These are phyloP conservation scores for Oenanthe melanoleuca DNA, from an alignment of 2,113 vertebrate genomes.

Conservation along the genomic window DNA sequence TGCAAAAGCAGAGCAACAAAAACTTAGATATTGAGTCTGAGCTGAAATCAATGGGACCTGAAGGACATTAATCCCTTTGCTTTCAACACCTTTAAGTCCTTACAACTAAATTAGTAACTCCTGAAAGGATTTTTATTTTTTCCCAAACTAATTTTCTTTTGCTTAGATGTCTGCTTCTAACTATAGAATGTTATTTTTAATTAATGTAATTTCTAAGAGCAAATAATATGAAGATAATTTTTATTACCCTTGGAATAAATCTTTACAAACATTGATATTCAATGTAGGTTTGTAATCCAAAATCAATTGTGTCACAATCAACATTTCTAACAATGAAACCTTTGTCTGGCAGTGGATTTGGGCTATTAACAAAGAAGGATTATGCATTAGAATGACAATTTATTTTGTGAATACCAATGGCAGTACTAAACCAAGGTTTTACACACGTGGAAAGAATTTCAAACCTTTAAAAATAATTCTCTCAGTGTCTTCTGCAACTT, in stretches of 20 bases:
- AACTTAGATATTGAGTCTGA: not conserved
- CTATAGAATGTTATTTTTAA: not conserved
- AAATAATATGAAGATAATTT: not conserved
- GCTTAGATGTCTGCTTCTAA: not conserved
- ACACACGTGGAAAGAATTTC: not conserved
- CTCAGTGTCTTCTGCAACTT: not conserved
- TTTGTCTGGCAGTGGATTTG: not conserved
- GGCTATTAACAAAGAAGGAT: not conserved
- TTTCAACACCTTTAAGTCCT: not conserved
- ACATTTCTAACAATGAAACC: not conserved
- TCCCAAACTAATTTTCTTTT: not conserved
- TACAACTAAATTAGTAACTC: not conserved
- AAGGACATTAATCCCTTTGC: not conserved
- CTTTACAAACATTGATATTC: not conserved
- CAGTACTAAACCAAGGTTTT: not conserved
- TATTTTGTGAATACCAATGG: not conserved
- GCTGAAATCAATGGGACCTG: not conserved
- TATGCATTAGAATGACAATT: not conserved
- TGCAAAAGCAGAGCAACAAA: not conserved
- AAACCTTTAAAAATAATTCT: not conserved
- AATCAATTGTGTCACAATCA: not conserved
- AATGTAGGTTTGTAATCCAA: not conserved
- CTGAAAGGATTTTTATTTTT: not conserved
- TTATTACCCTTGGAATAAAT: not conserved
- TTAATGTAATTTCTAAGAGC: not conserved